Evolutionary conservation across 2,888 invertebrate genomes (phyloP), one percentile per base, ranked within the genome.

Genomic region (Platycheirus albimanus): DNA sequence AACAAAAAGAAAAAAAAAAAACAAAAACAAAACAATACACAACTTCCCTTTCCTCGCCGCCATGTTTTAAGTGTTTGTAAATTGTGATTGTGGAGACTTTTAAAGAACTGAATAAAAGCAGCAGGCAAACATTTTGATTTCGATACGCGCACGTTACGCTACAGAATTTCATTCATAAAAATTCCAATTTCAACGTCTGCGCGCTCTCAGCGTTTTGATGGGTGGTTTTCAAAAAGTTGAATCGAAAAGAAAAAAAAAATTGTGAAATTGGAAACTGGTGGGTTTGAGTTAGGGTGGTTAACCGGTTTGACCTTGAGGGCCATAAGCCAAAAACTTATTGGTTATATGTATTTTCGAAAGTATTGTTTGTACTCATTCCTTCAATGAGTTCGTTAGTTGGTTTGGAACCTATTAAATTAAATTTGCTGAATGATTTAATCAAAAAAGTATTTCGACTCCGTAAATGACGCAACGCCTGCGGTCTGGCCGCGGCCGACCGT

Each of bases 251-350:
- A n/a, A n/a, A n/a, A n/a, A n/a, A n/a, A n/a, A 28, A 24, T 3
- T 28, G 49, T n/a, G 28, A 7, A 13, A 5, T 15, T 45, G 7
- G 20, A 17, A 36, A 33, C 33, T 45, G 45, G 54, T 5, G 33
- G 30, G 10, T 5, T 30, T 56, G 56, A 24, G 30, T 3, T 8
- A 1, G 69, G 69, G 69, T 70, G 61, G 69, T 77, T 70, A 77
- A 71, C 77, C 70, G 64, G 45, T 64, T 77, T 77, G 77, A 71
- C 77, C 70, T 77, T 77, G 77, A 17, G 20, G 61, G 47, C 64
- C 17, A 38, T 8, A 33, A 19, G 33, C 3, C 7, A 33, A 1
- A 28, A n/a, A 33, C n/a, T n/a, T n/a, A n/a, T n/a, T n/a, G n/a
- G n/a, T n/a, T 15, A 7, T 15, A 8, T 33, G 41, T 58, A 58